phyloP scores from a whole-genome alignment of 2,888 invertebrate genomes.

The Thalpophila matura region DNA sequence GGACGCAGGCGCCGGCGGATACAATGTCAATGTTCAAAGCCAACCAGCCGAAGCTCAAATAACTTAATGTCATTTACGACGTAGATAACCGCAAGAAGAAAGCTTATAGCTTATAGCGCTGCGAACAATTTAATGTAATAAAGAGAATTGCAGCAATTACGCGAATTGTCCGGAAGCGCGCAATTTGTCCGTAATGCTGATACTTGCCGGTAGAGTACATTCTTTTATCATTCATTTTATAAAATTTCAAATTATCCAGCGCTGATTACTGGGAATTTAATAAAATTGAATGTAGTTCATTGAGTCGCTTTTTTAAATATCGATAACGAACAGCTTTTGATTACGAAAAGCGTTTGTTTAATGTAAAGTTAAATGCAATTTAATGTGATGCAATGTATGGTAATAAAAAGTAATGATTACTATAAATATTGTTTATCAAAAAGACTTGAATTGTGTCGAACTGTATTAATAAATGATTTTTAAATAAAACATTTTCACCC shows the following conservation, averaged over 20 bases:
- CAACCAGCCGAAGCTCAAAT: constrained; percentile 32
- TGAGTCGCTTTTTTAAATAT: constrained; percentile 1
- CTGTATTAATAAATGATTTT: no score
- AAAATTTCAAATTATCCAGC: constrained; percentile 22
- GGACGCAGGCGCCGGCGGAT: no score
- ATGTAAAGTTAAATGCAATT: neutral
- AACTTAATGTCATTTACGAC: constrained; percentile 53
- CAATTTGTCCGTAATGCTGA: constrained; percentile 67
- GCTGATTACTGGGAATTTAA: constrained; percentile 27
- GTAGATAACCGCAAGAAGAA: constrained; percentile 58
- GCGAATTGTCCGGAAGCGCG: constrained; percentile 66
- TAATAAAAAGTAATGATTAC: no score
- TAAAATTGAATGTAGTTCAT: constrained; percentile 24
- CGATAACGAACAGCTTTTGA: constrained; percentile 6
- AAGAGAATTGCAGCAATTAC: constrained; percentile 72
- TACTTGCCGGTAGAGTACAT: constrained; percentile 38
- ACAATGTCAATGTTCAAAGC: no score
- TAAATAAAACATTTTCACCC: no score
- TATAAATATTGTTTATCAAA: no score
- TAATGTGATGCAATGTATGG: no score
- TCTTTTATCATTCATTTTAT: constrained; percentile 47
- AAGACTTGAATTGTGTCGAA: no score
- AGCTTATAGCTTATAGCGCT: constrained; percentile 48
- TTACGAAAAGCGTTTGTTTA: neutral
- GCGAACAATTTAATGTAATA: constrained; percentile 68